phyloP scores from a whole-genome alignment of 1,140 invertebrate genomes.

The Drosophila nigrodunni region DNA sequence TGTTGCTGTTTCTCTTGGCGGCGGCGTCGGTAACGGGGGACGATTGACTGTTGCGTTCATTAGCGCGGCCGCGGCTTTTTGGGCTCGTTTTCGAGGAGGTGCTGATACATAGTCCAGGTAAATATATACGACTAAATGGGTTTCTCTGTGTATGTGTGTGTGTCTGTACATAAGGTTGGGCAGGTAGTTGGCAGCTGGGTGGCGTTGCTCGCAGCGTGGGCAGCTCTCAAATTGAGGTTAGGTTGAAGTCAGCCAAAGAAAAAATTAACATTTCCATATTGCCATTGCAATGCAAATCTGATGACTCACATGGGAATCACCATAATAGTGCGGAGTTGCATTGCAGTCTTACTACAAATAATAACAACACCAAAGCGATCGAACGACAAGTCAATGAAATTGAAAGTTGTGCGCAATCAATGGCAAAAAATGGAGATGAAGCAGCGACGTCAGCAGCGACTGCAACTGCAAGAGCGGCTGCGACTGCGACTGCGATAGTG shows the following conservation, averaged over 20 bases:
- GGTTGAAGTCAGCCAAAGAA: conserved; percentile 26
- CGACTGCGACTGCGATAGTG: conserved; percentile 41
- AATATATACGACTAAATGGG: conserved; percentile 17
- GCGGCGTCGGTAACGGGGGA: conserved; percentile 52
- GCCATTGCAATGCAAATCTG: conserved; percentile 55
- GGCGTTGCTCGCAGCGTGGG: conserved; percentile 58
- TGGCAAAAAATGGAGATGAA: conserved; percentile 23
- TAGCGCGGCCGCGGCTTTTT: conserved; percentile 75
- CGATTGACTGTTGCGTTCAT: conserved; percentile 78
- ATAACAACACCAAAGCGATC: conserved; percentile 19
- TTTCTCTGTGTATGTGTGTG: conserved; percentile 16
- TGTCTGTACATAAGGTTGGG: conserved; percentile 44
- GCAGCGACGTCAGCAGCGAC: not conserved
- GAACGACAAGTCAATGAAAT: conserved; percentile 66
- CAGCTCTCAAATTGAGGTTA: conserved; percentile 41
- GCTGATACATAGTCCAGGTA: conserved; percentile 73
- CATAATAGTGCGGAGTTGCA: conserved; percentile 32
- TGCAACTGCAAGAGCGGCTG: not conserved
- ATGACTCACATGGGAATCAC: conserved; percentile 76
- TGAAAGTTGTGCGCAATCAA: conserved; percentile 69
- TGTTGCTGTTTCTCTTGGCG: conserved; percentile 23
- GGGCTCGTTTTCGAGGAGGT: conserved; percentile 67
- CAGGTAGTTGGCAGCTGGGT: conserved; percentile 64
- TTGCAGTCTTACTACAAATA: conserved; percentile 9
- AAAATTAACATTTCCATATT: conserved; percentile 43